Evolutionary conservation across 2,888 invertebrate genomes (phyloP).

Genomic region (Phalangium opilio): DNA sequence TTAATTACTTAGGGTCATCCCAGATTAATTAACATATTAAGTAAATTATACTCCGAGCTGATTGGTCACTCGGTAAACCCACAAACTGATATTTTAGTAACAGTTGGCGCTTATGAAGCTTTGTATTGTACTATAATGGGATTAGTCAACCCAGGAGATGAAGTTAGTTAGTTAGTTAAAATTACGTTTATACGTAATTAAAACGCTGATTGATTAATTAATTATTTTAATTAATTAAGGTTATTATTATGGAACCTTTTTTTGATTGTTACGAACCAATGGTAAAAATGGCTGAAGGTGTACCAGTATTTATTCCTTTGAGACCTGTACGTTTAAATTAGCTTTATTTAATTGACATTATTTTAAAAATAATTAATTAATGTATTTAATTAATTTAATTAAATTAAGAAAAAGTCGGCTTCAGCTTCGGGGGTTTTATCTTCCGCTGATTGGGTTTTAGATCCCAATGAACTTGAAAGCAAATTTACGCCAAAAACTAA

Average conservation of each 20-base stretch:
- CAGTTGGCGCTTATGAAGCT: slow-evolving; percentile 87
- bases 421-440: slow-evolving; percentile 39
- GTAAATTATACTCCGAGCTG: slow-evolving; percentile 68
- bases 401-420: slow-evolving; percentile 30
- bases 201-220: too few relatives aligned
- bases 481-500: slow-evolving; percentile 79
- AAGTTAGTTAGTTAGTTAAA: slow-evolving; percentile 27
- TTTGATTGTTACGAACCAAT: slow-evolving; percentile 97
- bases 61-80: slow-evolving; percentile 62
- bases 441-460: slow-evolving; percentile 72
- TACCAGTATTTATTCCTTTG: slow-evolving; percentile 70
- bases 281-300: slow-evolving; percentile 73
- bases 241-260: slow-evolving; percentile 93
- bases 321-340: slow-evolving; percentile 57
- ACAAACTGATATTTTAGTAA: slow-evolving; percentile 68
- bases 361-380: too few relatives aligned
- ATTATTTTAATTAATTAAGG: slow-evolving; percentile 36
- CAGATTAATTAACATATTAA: slow-evolving; percentile 63
- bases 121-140: slow-evolving; percentile 72
- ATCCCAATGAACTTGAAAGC: slow-evolving; percentile 56
- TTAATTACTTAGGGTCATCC: slow-evolving; percentile 61
- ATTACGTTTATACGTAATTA: background rate
- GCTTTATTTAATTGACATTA: too few relatives aligned
- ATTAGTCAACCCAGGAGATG: slow-evolving; percentile 59
- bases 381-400: too few relatives aligned